These are phyloP conservation scores for Bos javanicus DNA, from an alignment of 2,113 vertebrate species.

Conservation along the genomic window DNA sequence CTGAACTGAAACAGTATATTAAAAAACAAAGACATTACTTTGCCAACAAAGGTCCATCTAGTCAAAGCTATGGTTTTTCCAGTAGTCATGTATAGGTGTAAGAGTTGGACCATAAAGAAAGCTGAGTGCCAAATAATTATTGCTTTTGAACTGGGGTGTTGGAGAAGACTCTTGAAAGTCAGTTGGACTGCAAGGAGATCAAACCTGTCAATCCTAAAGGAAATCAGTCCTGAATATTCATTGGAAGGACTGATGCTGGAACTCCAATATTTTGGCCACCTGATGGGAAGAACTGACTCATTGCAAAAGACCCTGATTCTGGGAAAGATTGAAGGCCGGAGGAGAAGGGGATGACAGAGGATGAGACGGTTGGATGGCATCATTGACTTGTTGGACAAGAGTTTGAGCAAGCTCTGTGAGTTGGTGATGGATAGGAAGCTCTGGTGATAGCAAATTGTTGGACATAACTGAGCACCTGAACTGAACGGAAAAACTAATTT, in stretches of 20 bases:
- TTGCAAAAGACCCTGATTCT: neutral
- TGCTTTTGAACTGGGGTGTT: neutral
- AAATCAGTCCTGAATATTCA: neutral
- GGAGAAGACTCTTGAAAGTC: neutral
- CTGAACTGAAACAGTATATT: neutral
- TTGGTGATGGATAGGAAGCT: neutral
- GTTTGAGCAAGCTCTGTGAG: neutral
- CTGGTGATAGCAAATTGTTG: neutral
- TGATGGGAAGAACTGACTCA: neutral
- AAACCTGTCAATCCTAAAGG: neutral
- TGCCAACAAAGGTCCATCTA: neutral
- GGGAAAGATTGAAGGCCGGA: neutral
- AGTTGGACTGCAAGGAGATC: neutral
- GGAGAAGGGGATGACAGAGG: fast-evolving
- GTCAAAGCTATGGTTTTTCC: neutral
- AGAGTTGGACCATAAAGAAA: neutral
- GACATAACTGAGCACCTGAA: neutral
- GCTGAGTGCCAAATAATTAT: fast-evolving
- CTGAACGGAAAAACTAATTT: neutral
- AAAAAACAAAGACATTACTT: neutral
- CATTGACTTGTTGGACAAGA: neutral
- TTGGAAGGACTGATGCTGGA: neutral
- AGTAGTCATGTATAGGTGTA: neutral
- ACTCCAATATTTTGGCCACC: neutral
- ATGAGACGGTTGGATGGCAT: fast-evolving